phyloP scores from a whole-genome alignment of 2,113 vertebrate genomes.

The Vireo altiloquus region DNA sequence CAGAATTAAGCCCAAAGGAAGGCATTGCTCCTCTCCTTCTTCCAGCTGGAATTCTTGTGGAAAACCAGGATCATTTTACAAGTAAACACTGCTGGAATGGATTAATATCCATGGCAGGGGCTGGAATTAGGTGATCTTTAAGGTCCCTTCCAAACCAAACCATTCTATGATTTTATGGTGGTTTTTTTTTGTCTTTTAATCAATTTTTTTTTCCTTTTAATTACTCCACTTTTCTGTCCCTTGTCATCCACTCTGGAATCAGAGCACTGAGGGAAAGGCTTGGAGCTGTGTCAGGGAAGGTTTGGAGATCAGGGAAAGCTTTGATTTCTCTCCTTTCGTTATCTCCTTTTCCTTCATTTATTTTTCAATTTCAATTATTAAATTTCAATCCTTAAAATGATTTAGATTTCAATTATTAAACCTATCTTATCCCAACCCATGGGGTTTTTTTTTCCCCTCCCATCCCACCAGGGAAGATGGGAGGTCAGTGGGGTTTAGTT shows the following conservation, averaged over 20 bases:
- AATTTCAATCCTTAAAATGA: not conserved
- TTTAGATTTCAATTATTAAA: not conserved
- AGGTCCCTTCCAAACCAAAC: not conserved
- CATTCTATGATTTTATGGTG: not conserved
- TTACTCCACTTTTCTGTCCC: not conserved
- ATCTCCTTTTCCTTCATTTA: not conserved
- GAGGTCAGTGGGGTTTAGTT: not conserved
- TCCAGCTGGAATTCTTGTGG: not conserved
- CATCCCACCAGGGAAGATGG: not conserved
- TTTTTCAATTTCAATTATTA: not conserved
- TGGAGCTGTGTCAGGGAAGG: not conserved
- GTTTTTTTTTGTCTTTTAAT: not conserved
- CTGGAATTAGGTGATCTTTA: not conserved
- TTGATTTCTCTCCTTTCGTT: not conserved
- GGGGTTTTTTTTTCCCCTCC: too few species aligned
- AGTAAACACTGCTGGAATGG: not conserved
- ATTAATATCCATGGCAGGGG: not conserved
- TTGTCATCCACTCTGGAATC: not conserved
- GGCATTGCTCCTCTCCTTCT: not conserved
- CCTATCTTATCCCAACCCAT: not conserved
- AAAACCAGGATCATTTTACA: not conserved
- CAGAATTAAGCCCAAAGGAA: not conserved
- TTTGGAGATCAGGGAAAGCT: not conserved
- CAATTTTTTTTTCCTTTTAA: not conserved
- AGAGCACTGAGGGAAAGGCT: not conserved